A percentile compares a stretch with the other conserved stretches of the same genome.
These are phyloP conservation scores for Dicranocentrus wangi DNA, from an alignment of 2,888 invertebrate species.

Conservation along the genomic window DNA sequence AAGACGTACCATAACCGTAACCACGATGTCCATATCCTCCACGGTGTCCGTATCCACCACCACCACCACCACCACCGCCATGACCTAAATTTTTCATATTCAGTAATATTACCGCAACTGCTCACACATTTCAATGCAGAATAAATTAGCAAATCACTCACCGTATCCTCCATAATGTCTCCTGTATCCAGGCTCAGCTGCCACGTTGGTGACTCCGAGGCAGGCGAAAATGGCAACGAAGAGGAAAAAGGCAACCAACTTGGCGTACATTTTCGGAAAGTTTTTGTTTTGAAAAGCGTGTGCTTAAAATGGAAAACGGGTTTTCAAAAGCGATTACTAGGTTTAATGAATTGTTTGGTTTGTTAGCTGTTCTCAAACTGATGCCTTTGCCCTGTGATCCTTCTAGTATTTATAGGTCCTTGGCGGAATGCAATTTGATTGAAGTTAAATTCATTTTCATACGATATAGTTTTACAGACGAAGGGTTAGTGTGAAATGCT, in stretches of 20 bases:
- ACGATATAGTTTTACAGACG: too few species aligned
- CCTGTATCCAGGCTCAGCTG: conserved; percentile 59
- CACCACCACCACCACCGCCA: conserved; percentile 25
- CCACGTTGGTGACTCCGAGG: conserved; percentile 24
- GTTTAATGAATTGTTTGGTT: conserved; percentile 18
- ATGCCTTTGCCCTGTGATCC: conserved; percentile 1
- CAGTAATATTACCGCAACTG: background rate
- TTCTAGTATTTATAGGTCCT: conserved; percentile 39
- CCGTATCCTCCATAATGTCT: conserved; percentile 60
- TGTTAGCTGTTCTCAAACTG: conserved; percentile 32
- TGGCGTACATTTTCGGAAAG: conserved; percentile 50
- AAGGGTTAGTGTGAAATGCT: too few species aligned
- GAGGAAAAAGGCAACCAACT: conserved; percentile 45
- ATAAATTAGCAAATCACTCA: background rate
- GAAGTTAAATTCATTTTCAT: too few species aligned
- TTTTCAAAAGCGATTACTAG: background rate
- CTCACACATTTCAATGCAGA: too few species aligned
- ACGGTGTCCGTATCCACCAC: conserved; percentile 37
- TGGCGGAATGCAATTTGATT: too few species aligned
- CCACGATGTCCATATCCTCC: conserved; percentile 41
- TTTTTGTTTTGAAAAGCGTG: too few species aligned
- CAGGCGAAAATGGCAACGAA: conserved; percentile 52
- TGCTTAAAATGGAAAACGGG: background rate
- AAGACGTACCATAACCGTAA: conserved; percentile 4
- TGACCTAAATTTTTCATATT: conserved; percentile 36